These are phyloP conservation scores for Empidonax traillii DNA, from an alignment of 2,113 vertebrate genomes.

Conservation along the genomic window DNA sequence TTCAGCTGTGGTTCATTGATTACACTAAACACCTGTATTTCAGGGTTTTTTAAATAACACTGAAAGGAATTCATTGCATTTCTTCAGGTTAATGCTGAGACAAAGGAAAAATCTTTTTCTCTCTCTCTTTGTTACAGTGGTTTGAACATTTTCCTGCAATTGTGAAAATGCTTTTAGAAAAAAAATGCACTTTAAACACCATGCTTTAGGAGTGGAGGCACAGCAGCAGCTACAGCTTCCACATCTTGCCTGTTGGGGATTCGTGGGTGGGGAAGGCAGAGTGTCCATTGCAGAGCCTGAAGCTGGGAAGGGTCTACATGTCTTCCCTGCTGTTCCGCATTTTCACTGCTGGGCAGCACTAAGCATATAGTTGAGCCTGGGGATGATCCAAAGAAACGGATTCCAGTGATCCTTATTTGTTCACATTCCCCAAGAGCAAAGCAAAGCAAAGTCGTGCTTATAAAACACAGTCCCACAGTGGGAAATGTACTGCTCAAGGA, in stretches of 20 bases:
- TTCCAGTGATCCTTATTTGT: neutral
- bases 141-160: neutral
- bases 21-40: neutral
- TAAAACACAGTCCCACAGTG: neutral
- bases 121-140: neutral
- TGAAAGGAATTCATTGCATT: neutral
- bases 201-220: rapidly evolving
- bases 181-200: neutral
- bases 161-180: neutral
- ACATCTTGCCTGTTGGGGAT: too few species aligned
- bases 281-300: rapidly evolving
- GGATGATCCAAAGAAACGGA: neutral
- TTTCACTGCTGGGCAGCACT: neutral
- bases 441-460: neutral
- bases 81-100: neutral
- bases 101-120: neutral
- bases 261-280: neutral
- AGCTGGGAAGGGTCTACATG: neutral
- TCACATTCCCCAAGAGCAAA: neutral
- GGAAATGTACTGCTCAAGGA: neutral
- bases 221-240: neutral
- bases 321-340: neutral
- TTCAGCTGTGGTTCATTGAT: neutral
- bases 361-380: neutral
- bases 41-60: neutral